Base-by-base conservation (phyloP, 2,888 invertebrate species). In the Pilophorus perplexus region DNA sequence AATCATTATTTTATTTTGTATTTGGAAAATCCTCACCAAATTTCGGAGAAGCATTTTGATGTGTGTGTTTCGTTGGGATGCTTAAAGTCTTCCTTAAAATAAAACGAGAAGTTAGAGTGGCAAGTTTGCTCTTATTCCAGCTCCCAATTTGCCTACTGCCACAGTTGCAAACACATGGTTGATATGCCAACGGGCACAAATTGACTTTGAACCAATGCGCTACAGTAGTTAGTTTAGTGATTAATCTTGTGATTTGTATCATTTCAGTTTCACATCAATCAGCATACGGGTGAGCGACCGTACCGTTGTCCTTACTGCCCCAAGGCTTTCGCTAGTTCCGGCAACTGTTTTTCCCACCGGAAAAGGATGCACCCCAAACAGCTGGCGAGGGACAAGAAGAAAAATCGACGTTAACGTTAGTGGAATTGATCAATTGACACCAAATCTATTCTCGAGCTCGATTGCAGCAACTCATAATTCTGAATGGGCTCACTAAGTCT, bases 261-360 rank as follows among this genome's bases (percentile, higher is more conserved):
- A 57, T 80, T 81, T 67, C 77, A 85, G 83, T 87, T 86, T 75
- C 87, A 88, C 74, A 84, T 86, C 73, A 87, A 87, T 75, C 86
- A 86, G 73, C 87, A 88, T 73, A 87, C 87, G n/a, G 87, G 87
- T 50, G 85, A 82, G 3, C 81, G 84, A 73, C 87, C 87, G 22
- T 87, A 86, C 76, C 83, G 85, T 76, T 87, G 87, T 75, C 86
- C 86, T 27, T 86, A 85, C 74, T 87, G 87, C 76, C 85, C 86
- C 0, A 86, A 86, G 76, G 80, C 84, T 64, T 86, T 87, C 75
- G 85, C 87, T 44, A 85, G 86, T 75, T 86, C 86, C 23, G 87
- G 87, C 10, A 87, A 87, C 73, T 87, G 86, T 74, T 87, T 87
- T 74, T 85, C 87, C 0, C 87, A 88, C 74, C 81, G 85, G 71